Evolutionary conservation across 2,797 vertebrate species (phyloP), one percentile per base, ranked within the genome.

Genomic region (Myotis planiceps): DNA sequence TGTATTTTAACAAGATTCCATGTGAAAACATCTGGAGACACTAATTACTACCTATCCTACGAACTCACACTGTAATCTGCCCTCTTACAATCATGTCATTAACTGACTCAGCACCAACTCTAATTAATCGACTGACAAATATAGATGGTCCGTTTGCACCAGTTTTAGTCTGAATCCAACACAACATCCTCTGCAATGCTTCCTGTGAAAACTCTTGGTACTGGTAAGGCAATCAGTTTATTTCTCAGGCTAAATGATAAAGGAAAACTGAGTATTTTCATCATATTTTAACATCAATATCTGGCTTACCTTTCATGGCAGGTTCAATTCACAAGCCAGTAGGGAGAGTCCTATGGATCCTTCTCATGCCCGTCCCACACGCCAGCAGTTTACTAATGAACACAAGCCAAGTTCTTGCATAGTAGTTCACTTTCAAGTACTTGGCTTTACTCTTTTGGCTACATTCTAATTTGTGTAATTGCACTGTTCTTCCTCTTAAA

Each of bases 1-100:
- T 83, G 78, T 95, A 86, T 96, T 97, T 97, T 86, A 96, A 95
- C 79, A 76, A 93, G 95, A 93, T 92, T 95, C 89, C 18, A 25
- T 23, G 16, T 71, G 95, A 97, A 98, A 98, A 95, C 94, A 98
- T 97, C 96, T 98, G 96, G 98, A 97, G 92, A 97, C 94, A 94
- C 93, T 98, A 98, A 98, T 98, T 98, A 97, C 94, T 96, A 91
- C 94, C 92, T 92, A 87, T 92, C 96, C 91, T 96, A 94, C 8
- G 0, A 97, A 97, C 91, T 86, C 90, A 97, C 95, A 74, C 90
- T 98, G 96, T 96, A 87, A 3, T 97, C 98, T 97, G 88, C 93
- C 97, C 96, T 90, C 0, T 96, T 96, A 95, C 97, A 97, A 96
- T 74, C 86, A 65, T 78, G 78, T 94, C 97, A 97, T 98, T 98